These are phyloP conservation scores for Caenorhabditis latens DNA, from an alignment of 1,140 invertebrate species.

Conservation along the genomic window DNA sequence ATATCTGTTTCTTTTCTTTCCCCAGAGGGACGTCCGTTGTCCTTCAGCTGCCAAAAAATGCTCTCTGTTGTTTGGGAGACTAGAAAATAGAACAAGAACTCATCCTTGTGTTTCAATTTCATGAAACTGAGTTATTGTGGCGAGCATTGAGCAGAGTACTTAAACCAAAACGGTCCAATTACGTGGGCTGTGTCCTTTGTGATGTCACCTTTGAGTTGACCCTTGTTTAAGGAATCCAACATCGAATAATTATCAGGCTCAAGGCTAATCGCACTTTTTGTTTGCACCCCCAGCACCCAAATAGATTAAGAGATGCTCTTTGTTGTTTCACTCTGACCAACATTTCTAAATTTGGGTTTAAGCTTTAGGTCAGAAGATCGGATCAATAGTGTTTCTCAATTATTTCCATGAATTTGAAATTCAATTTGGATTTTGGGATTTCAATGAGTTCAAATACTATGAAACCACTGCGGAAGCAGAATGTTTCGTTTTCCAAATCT, in stretches of 20 bases:
- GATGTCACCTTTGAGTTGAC: slow-evolving; percentile 23
- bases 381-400: neutral
- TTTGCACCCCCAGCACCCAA: neutral
- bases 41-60: too few species aligned
- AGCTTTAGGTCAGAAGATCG: neutral
- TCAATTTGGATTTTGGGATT: neutral
- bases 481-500: neutral
- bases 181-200: neutral
- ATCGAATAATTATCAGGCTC: slow-evolving; percentile 51
- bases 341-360: slow-evolving; percentile 13
- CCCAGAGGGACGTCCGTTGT: neutral
- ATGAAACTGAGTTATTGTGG: neutral
- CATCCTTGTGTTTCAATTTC: neutral
- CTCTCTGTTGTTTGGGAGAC: neutral
- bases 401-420: neutral
- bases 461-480: too few species aligned
- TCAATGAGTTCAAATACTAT: too few species aligned
- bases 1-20: neutral
- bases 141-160: too few species aligned
- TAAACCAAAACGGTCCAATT: neutral
- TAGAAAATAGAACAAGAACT: neutral
- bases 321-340: neutral
- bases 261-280: slow-evolving; percentile 23
- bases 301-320: slow-evolving; percentile 36
- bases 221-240: slow-evolving; percentile 5